Base-by-base conservation (phyloP, 2,888 invertebrate genomes). In the Conistra vaccinii region DNA sequence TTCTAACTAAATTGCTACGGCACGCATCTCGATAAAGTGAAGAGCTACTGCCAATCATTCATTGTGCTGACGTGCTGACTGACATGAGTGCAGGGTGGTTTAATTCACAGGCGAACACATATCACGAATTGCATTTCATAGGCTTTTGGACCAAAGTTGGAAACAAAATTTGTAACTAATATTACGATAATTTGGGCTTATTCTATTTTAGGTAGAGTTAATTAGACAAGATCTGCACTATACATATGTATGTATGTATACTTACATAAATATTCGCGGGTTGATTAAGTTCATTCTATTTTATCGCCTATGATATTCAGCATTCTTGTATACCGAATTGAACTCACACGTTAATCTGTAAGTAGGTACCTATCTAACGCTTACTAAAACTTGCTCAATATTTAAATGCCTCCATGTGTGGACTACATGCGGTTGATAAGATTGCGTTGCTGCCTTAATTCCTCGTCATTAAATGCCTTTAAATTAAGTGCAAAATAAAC, bases 41-140 rank as follows among this genome's bases (percentile, higher is more conserved):
- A 53, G 66, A 57, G 68, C 32, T 45, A 58, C 35, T 78, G 86
- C 53, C 80, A 77, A 69, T 84, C 76, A 78, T 29, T 63, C 65
- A 42, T 26, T 39, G 42, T 42, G 39, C 4, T 61, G 67, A 26
- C 80, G 42, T 42, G 39, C 4, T 61, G 67, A 26, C 80, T 71
- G 79, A 26, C 60, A 65, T 23, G 9, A 32, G 39, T 61, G 67
- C 62, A 58, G 10, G 10, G 51, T n/a, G 73, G 57, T 74, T 74
- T 48, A 29, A 66, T 68, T 72, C 12, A 7, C 58, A 68, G 55
- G 55, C 32, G 35, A 76, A 71, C 29, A 57, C 23, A 58, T 73
- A 51, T 60, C 60, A n/a, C 4, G 32, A 23, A 48, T 12, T 29
- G 20, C 29, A 20, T 10, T 60, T 60, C 26, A 35, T 17, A 53